These are phyloP conservation scores for Diploscapter pachys DNA, from an alignment of 1,140 invertebrate species.

Conservation along the genomic window DNA sequence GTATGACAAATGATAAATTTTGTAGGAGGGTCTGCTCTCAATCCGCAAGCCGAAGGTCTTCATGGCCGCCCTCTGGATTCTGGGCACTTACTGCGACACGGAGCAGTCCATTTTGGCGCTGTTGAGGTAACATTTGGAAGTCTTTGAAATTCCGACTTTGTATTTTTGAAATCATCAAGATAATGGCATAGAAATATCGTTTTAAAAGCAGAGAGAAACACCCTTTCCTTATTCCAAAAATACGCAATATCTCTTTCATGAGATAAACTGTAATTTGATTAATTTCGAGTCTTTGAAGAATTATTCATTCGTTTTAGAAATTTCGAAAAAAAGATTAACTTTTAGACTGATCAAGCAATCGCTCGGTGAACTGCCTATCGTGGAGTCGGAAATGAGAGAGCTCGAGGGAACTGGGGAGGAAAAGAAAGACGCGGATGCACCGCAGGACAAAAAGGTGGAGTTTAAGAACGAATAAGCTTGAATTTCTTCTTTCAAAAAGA, in stretches of 20 bases:
- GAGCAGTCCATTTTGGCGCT: slow-evolving; percentile 35
- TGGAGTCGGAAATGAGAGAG: slow-evolving; percentile 78
- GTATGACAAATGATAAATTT: not conserved
- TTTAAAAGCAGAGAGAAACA: too few relatives aligned
- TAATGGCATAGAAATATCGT: not conserved
- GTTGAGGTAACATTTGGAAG: not conserved
- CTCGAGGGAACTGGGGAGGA: slow-evolving; percentile 40
- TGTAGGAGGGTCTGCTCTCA: slow-evolving; percentile 25
- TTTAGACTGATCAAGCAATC: slow-evolving; percentile 49
- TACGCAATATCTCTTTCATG: not conserved
- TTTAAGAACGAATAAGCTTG: too few relatives aligned
- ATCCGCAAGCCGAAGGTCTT: slow-evolving; percentile 31
- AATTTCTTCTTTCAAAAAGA: too few relatives aligned
- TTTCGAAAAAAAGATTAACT: slow-evolving; percentile 21
- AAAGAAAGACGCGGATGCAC: slow-evolving; percentile 65
- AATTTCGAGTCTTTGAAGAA: too few relatives aligned
- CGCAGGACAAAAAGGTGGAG: slow-evolving; percentile 59
- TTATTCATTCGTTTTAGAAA: too few relatives aligned
- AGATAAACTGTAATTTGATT: too few relatives aligned
- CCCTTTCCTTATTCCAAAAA: not conserved
- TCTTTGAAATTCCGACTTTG: not conserved
- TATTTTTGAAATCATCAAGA: not conserved
- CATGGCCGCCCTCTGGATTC: slow-evolving; percentile 85
- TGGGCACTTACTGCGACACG: slow-evolving; percentile 86
- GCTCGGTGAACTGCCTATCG: slow-evolving; percentile 73